Percentiles rank a stretch among this genome's conserved stretches.
phyloP scores from a whole-genome alignment of 2,888 invertebrate genomes.

The Diplolepis rosae region DNA sequence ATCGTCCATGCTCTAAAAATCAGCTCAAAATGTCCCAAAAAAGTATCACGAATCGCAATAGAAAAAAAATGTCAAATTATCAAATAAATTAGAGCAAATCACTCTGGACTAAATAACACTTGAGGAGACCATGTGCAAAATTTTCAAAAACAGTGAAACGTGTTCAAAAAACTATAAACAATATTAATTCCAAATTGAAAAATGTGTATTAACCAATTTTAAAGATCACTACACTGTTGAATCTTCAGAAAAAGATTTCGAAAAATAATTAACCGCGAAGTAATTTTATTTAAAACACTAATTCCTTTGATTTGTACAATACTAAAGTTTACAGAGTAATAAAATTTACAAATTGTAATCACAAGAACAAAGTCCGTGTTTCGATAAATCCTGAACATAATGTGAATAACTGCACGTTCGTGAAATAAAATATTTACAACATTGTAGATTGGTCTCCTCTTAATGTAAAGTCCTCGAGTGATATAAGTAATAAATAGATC shows the following conservation, averaged over 20 bases:
- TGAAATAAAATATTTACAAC: not conserved
- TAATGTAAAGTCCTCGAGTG: constrained; percentile 40
- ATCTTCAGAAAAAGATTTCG: not conserved
- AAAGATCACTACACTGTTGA: not conserved
- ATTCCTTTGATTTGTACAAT: not conserved
- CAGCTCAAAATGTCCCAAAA: constrained; percentile 65
- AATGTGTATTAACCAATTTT: not conserved
- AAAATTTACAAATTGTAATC: not conserved
- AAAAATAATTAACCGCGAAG: not conserved
- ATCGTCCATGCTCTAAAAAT: constrained; percentile 68
- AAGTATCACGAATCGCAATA: constrained; percentile 32
- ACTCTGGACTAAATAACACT: not conserved
- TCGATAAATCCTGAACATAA: not conserved
- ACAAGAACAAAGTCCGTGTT: not conserved
- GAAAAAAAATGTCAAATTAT: constrained; percentile 2
- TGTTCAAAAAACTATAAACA: constrained; percentile 9
- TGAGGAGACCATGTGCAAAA: not conserved
- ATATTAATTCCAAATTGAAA: not conserved
- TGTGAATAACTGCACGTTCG: not conserved
- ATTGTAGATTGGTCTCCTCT: constrained; percentile 23
- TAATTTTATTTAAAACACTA: not conserved
- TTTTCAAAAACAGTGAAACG: not conserved
- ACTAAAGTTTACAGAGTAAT: not conserved
- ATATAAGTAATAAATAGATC: constrained; percentile 55
- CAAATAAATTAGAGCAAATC: constrained; percentile 19